These are phyloP conservation scores for Amia ocellicauda DNA, from an alignment of 2,113 vertebrate species.

Conservation along the genomic window DNA sequence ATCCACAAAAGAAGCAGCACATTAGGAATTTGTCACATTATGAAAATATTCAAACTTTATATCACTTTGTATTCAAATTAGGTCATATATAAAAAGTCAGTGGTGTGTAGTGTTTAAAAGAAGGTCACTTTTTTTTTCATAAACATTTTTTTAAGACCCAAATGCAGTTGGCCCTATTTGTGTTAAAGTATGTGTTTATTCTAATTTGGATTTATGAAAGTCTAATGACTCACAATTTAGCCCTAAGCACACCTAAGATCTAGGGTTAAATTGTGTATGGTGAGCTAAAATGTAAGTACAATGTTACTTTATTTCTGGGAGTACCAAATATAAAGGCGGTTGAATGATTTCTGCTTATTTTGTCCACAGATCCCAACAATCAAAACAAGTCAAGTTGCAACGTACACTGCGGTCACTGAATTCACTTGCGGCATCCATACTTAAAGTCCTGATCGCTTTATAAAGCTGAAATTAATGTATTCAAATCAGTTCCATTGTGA, in stretches of 20 bases:
- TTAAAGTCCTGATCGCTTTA: not conserved
- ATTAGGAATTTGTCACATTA: slow-evolving; percentile 43
- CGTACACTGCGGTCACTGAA: slow-evolving; percentile 11
- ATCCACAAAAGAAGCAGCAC: slow-evolving; percentile 50
- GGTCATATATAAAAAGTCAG: slow-evolving; percentile 50
- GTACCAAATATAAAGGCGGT: slow-evolving; percentile 19
- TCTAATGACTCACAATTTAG: no score
- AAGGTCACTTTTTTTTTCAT: slow-evolving; percentile 45
- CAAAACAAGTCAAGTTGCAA: not conserved
- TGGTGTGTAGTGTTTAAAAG: slow-evolving; percentile 7
- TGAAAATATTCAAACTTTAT: slow-evolving; percentile 46
- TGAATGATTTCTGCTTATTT: slow-evolving; percentile 32
- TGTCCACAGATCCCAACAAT: slow-evolving; percentile 16
- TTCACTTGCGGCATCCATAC: slow-evolving; percentile 29
- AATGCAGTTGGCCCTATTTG: not conserved
- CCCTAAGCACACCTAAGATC: not conserved
- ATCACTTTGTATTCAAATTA: slow-evolving; percentile 52
- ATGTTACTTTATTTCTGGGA: slow-evolving; percentile 5
- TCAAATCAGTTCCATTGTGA: no score
- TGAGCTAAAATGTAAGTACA: not conserved
- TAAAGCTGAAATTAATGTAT: no score
- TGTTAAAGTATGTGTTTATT: no score
- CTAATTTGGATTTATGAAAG: no score
- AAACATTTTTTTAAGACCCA: slow-evolving; percentile 33
- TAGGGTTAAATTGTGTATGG: no score